Base-by-base conservation (phyloP, 2,113 vertebrate genomes). In the Hylia prasina region DNA sequence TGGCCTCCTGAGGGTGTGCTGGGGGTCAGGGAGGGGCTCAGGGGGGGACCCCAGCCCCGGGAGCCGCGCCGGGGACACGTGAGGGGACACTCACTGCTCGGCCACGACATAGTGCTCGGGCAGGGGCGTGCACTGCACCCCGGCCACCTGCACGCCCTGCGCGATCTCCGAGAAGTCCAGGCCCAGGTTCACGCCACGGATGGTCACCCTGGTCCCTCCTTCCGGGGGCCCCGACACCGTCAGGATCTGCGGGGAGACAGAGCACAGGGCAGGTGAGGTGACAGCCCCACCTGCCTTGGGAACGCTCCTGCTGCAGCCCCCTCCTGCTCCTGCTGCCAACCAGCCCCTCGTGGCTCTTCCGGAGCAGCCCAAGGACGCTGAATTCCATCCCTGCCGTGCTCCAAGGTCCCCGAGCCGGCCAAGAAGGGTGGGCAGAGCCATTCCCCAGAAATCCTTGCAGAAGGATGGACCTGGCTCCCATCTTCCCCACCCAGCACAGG, bases 161-260 rank as follows among this genome's bases (percentile, higher is more conserved):
- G 99, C 98, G 81, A 99, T 99, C 97, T 99, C 99, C 0, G 98
- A 98, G 97, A 99, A 99, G 89, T 99, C 98, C 97, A 99, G 97
- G 30, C 99, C 99, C 50, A 99, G 98, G 97, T 99, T 99, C 13
- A 99, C 98, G 0, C 99, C 99, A 0, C 98, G 99, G 97, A 99
- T 99, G 71, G 99, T 99, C 92, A 99, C 99, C 51, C 98, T 98
- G 0, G 99, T 99, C 24, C 99, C 99, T 92, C 99, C 99, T 93
- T 99, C 99, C 0, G 99, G 99, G 10, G 99, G 99, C 37, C 99
- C 99, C 1, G 99, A 99, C 76, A 99, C 98, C 0, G 99, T 99
- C 45, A 99, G 98, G 94, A 99, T 99, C 99, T 99, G 73, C 11
- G 85, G 50, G 60, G 78, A 94, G 92, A 76, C 31, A 78, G 64